Conservation (phyloP, 2,113 vertebrate species). For the Ageneiosus marmoratus region DNA sequence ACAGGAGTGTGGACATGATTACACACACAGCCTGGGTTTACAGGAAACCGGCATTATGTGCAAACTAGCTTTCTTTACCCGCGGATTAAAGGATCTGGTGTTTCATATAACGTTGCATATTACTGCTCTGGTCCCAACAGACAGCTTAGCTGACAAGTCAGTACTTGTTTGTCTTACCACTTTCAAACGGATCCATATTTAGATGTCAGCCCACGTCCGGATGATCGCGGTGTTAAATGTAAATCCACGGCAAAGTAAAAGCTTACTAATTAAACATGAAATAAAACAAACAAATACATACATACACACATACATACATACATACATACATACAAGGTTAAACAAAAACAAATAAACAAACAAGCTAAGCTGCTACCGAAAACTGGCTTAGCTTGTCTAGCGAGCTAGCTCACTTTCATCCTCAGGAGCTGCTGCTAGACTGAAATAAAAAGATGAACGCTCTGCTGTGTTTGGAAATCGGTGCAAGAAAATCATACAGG, state of each 20-base stretch:
- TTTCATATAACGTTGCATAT: neutral
- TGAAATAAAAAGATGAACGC: neutral
- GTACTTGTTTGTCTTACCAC: constrained; percentile 42
- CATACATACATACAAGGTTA: neutral
- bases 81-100: neutral
- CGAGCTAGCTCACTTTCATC: neutral
- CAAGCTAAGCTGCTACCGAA: neutral
- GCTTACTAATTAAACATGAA: too few relatives aligned
- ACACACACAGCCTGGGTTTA: neutral
- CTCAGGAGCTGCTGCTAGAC: neutral
- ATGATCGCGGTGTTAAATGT: neutral
- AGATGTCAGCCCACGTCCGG: neutral
- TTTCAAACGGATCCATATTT: constrained; percentile 55
- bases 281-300: neutral
- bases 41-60: neutral
- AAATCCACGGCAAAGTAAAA: neutral
- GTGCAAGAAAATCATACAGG: neutral
- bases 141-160: neutral
- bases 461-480: neutral
- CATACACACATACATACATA: neutral
- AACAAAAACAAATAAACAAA: neutral
- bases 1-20: neutral
- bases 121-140: neutral
- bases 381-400: constrained; percentile 28
- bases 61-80: neutral